Base-by-base conservation (phyloP, 2,113 vertebrate species). In the Erythrolamprus reginae region DNA sequence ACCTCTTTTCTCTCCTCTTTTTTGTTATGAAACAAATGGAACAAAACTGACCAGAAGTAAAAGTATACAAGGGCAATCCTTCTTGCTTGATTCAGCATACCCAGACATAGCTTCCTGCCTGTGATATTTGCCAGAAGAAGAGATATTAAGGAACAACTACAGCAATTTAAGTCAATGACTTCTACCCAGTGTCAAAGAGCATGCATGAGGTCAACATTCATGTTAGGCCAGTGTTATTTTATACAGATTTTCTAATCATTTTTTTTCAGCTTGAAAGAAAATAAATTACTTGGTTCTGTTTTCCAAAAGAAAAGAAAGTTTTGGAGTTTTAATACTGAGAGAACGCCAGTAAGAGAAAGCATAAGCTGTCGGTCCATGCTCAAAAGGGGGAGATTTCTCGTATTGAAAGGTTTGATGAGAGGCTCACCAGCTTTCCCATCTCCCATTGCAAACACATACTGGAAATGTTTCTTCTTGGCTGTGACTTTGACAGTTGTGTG, bases 21-120 rank as follows among this genome's bases (percentile, higher is more conserved):
- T 91, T 45, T 53, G 58, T 58, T 83, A 91, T 47, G 65, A 82
- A 91, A 87, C 52, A 50, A 87, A 56, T 56, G 52, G 28, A 87
- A 91, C 12, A 87, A 33, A 55, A 58, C 42, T 38, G 52, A n/a
- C 21, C 19, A 26, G 45, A 48, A 83, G 38, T 47, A 86, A 24
- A 86, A 70, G 28, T 3, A 87, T 23, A 48, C 19, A 56, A 48
- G 4, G 4, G 23, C 50, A 82, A 5, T 17, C 56, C 47, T 50
- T 33, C 38, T 56, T 82, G 6, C 61, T 15, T 23, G 6, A 82
- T 19, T 19, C 13, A 28, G 9, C 7, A 24, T 10, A 53, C 24
- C 82, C 77, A 50, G 52, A n/a, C 55, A 52, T 33, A 86, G n/a
- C 77, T 82, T 82, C 85, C 90, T 87, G 90, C 13, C 50, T 55